Evolutionary conservation across 2,888 invertebrate species (phyloP).

Genomic region (Anticlea derivata): DNA sequence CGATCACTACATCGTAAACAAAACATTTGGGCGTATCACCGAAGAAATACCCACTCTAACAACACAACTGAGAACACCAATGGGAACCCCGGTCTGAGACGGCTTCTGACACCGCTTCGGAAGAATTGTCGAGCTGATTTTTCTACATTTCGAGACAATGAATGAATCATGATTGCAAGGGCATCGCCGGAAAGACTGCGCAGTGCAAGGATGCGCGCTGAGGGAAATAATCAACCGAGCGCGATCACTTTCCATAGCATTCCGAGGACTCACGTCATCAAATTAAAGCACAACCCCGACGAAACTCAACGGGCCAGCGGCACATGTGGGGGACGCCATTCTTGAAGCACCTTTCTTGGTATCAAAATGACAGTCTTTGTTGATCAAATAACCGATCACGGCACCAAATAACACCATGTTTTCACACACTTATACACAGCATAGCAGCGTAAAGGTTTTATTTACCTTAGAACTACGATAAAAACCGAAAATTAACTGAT

Average conservation of each 20-base stretch:
- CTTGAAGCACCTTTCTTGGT: slow-evolving; percentile 86
- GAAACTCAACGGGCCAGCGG: slow-evolving; percentile 76
- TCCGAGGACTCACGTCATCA: slow-evolving; percentile 70
- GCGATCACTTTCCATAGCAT: slow-evolving; percentile 57
- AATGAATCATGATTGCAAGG: slow-evolving; percentile 74
- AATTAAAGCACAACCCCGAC: slow-evolving; percentile 63
- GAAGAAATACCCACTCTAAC: slow-evolving; percentile 36
- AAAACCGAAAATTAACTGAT: slow-evolving; percentile 66
- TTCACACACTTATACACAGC: slow-evolving; percentile 65
- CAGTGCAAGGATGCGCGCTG: slow-evolving; percentile 46
- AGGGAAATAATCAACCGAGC: slow-evolving; percentile 48
- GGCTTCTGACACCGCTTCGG: slow-evolving; percentile 20
- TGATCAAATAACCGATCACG: slow-evolving; percentile 71
- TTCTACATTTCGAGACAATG: slow-evolving; percentile 72
- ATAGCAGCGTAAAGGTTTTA: slow-evolving; percentile 47
- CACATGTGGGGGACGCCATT: slow-evolving; percentile 91
- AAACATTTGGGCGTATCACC: slow-evolving; percentile 63
- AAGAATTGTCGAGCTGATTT: slow-evolving; percentile 55
- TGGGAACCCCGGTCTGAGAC: slow-evolving; percentile 1
- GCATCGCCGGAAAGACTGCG: slow-evolving; percentile 47
- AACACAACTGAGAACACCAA: slow-evolving; percentile 30
- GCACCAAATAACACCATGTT: slow-evolving; percentile 63
- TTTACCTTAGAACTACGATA: slow-evolving; percentile 72
- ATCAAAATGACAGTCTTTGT: slow-evolving; percentile 85
- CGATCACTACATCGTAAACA: slow-evolving; percentile 66